Conservation (phyloP, 2,113 vertebrate genomes). For the Myrmophylax atrothorax region DNA sequence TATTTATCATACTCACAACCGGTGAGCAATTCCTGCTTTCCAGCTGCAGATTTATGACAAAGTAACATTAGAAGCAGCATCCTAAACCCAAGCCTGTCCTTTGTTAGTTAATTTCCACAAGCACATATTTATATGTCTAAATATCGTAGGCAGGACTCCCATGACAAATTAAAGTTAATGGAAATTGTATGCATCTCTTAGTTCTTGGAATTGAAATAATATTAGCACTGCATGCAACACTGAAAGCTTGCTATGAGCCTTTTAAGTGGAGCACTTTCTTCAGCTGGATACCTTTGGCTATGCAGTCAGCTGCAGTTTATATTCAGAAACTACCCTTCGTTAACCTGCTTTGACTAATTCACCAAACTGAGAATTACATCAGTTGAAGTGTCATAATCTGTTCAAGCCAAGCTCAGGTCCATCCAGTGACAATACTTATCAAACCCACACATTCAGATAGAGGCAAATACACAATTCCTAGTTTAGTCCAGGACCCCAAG, state of each 20-base stretch:
- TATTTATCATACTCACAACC: neutral
- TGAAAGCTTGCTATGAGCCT: neutral
- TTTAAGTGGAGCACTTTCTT: slow-evolving; percentile 47
- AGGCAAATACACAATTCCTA: fast-evolving
- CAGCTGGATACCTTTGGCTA: slow-evolving; percentile 24
- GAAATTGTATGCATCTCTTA: neutral
- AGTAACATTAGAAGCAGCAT: neutral
- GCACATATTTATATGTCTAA: slow-evolving; percentile 1
- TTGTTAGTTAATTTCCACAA: slow-evolving; percentile 25
- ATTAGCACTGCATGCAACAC: neutral
- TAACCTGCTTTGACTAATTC: slow-evolving; percentile 61
- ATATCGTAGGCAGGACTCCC: neutral
- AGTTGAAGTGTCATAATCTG: neutral
- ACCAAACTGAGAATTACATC: neutral
- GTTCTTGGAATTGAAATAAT: neutral
- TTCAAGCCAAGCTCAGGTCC: neutral
- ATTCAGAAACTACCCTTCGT: slow-evolving; percentile 3
- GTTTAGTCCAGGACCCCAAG: neutral
- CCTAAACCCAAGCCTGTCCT: neutral
- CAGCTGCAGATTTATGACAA: neutral
- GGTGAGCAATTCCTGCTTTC: neutral
- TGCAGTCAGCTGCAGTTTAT: neutral
- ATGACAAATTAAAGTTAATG: slow-evolving; percentile 2
- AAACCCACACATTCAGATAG: neutral
- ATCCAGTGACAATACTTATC: neutral